phyloP scores from a whole-genome alignment of 2,113 vertebrate genomes.

The Buteo buteo region DNA sequence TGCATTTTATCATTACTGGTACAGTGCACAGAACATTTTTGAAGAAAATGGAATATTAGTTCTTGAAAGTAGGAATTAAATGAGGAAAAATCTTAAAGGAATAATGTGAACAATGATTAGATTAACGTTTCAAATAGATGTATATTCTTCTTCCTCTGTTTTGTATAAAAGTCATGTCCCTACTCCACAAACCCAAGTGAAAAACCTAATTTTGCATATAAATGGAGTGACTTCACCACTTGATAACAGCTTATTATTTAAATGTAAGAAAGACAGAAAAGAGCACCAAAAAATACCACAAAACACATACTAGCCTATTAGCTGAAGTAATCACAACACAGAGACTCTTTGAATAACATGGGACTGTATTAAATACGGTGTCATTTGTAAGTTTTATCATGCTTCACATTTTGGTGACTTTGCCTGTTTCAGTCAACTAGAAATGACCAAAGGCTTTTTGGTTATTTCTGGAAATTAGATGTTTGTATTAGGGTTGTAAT shows the following conservation, averaged over 20 bases:
- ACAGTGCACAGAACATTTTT: not conserved
- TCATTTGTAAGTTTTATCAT: not conserved
- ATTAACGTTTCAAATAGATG: not conserved
- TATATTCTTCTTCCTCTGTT: not conserved
- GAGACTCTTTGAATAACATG: not conserved
- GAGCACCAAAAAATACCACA: not conserved
- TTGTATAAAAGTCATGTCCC: not conserved
- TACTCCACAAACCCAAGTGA: not conserved
- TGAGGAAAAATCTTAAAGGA: not conserved
- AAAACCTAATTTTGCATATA: not conserved
- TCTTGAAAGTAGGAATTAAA: not conserved
- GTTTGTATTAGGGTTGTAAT: not conserved
- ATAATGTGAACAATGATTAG: not conserved
- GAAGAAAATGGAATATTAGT: not conserved
- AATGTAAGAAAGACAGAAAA: not conserved
- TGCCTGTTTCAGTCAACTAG: not conserved
- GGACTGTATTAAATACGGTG: not conserved
- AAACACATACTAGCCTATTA: not conserved
- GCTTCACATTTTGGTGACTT: not conserved
- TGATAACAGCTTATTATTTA: not conserved
- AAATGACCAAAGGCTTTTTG: not conserved
- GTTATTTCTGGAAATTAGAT: not conserved
- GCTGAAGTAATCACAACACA: not conserved
- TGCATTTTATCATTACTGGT: not conserved
- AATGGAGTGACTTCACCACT: not conserved